These are phyloP conservation scores for Ditylenchus dipsaci DNA, from an alignment of 1,140 invertebrate genomes.

Conservation along the genomic window DNA sequence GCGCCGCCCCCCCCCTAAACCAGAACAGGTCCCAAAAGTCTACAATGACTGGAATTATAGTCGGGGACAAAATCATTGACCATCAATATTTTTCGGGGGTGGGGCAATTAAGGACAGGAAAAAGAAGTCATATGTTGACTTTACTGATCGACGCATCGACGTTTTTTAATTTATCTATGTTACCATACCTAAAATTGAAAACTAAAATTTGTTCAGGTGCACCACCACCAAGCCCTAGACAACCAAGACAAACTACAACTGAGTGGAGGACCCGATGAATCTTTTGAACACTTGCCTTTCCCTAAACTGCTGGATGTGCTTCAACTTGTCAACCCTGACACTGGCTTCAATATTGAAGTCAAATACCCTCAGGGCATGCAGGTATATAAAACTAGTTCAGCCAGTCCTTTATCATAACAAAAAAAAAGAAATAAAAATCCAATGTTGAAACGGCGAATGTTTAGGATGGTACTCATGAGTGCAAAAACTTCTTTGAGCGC, in stretches of 20 bases:
- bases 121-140: too few relatives aligned
- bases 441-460: not conserved
- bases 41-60: too few relatives aligned
- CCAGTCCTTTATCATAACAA: not conserved
- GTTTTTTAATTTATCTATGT: too few relatives aligned
- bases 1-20: too few relatives aligned
- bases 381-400: constrained; percentile 7
- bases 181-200: too few relatives aligned
- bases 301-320: constrained; percentile 40
- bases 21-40: too few relatives aligned
- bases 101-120: too few relatives aligned
- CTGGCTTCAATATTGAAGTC: constrained; percentile 49
- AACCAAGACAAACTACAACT: not conserved
- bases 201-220: not conserved
- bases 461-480: constrained; percentile 41
- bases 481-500: constrained; percentile 42
- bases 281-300: constrained; percentile 37
- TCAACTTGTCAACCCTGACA: constrained; percentile 20
- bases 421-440: too few relatives aligned
- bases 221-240: not conserved
- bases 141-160: too few relatives aligned
- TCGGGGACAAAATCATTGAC: too few relatives aligned
- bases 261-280: constrained; percentile 27
- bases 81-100: too few relatives aligned
- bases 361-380: constrained; percentile 24